phyloP scores from a whole-genome alignment of 92 coral and sea anemone species.

The Ricordea florida region DNA sequence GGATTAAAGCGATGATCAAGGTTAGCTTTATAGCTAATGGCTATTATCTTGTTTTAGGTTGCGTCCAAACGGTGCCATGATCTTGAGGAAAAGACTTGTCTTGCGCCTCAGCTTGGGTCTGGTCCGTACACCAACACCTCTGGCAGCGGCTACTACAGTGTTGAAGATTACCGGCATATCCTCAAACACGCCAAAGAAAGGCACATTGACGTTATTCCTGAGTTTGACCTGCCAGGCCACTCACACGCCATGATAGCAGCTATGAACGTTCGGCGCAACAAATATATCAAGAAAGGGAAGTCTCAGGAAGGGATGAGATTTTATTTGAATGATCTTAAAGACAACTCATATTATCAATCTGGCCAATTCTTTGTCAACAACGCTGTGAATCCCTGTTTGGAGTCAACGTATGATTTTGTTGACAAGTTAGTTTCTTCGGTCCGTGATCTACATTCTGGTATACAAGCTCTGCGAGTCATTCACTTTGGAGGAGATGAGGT shows the following conservation, averaged over 20 bases:
- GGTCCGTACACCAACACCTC: constrained; percentile 75
- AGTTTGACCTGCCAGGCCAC: constrained; percentile 92
- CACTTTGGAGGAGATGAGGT: constrained; percentile 97
- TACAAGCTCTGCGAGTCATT: constrained; percentile 64
- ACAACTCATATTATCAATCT: constrained; percentile 64
- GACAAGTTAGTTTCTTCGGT: constrained; percentile 53
- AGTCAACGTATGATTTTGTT: constrained; percentile 66
- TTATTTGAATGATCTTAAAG: constrained; percentile 59
- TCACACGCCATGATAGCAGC: constrained; percentile 90
- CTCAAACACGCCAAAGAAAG: constrained; percentile 57
- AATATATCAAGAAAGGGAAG: constrained; percentile 12
- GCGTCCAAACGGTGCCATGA: constrained; percentile 80
- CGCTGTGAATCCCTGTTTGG: constrained; percentile 78
- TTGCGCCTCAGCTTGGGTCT: constrained; percentile 84
- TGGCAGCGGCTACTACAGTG: constrained; percentile 60
- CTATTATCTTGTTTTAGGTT: constrained; percentile 23
- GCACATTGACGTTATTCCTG: constrained; percentile 74
- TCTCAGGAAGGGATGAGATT: constrained; percentile 42
- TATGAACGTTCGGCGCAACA: constrained; percentile 72
- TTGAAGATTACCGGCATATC: constrained; percentile 70
- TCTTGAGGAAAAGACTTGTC: constrained; percentile 56
- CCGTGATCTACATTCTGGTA: constrained; percentile 46
- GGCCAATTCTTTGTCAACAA: constrained; percentile 73
- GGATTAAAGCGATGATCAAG: too few relatives aligned
- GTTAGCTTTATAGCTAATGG: background rate